Evolutionary conservation across 1,140 invertebrate genomes (phyloP), one percentile per base, ranked within the genome.

Genomic region (Ylistrum balloti): DNA sequence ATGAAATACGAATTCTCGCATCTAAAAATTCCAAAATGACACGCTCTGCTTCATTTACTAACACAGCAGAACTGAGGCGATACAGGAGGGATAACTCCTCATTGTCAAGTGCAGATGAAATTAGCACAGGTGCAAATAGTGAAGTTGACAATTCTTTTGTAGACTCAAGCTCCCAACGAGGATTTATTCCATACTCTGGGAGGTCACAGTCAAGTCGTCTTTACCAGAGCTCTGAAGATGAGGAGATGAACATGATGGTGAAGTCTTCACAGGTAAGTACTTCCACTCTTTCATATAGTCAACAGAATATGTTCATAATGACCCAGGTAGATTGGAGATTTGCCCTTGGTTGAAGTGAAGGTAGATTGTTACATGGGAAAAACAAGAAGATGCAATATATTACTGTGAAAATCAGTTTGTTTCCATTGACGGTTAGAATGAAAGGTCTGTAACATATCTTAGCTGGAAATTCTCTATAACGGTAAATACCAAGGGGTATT

Each of bases 1-100:
- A 90, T 34, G 89, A 88, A 22, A 74, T 74, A 28, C 56, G 56
- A 28, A 74, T 74, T 74, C 48, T 89, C 41, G 89, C 89, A 22
- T 86, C 86, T 89, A 88, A 34, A 90, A 89, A 88, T 33, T 88
- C 41, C 87, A 92, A 92, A 87, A 94, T 95, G 92, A 94, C 92
- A 15, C 88, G 95, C 9, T 95, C 95, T 86, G 93, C 94, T 33
- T 95, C 95, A 10, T 95, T 94, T 89, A 94, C 93, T 56, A 95
- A 95, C 92, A 87, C 93, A 74, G 90, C 45, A 32, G 92, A 93
- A 33, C 92, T 95, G 13, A 89, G 92, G 33, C 86, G 91, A 87
- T 91, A 74, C 85, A 88, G 41, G 74, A 90, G 91, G 85, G 89
- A 93, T 85, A 93, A 90, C 85, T 91, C 56, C 17, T 93, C 94